These are phyloP conservation scores for Ferdinandea cuprea DNA, from an alignment of 2,888 invertebrate species.

Conservation along the genomic window DNA sequence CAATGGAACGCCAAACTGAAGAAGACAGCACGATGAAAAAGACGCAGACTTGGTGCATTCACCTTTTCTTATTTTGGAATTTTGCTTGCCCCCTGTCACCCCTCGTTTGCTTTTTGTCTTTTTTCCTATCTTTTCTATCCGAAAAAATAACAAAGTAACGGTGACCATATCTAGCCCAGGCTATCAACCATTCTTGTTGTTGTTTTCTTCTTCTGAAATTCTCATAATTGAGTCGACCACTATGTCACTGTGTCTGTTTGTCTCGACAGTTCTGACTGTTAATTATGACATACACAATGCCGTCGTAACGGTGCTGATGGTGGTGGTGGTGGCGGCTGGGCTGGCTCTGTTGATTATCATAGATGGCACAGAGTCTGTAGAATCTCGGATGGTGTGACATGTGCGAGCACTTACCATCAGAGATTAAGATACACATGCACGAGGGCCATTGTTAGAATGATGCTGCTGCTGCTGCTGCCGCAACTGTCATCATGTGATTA, in stretches of 20 bases:
- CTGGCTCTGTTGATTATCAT: constrained; percentile 21
- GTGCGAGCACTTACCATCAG: constrained; percentile 58
- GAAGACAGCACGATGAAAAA: constrained; percentile 24
- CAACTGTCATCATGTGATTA: constrained; percentile 47
- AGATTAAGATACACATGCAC: constrained; percentile 27
- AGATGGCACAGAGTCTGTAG: constrained; percentile 16
- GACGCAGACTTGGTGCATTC: constrained; percentile 51
- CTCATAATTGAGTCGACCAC: constrained; percentile 55
- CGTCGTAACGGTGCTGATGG: constrained; percentile 61
- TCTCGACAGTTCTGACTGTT: constrained; percentile 28
- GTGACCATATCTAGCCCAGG: constrained; percentile 54
- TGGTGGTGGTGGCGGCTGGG: constrained; percentile 33
- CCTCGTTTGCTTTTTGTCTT: background rate
- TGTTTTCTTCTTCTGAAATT: constrained; percentile 12
- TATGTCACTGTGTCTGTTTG: constrained; percentile 62
- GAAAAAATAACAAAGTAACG: constrained; percentile 43
- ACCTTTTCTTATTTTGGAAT: constrained; percentile 52
- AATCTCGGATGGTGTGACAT: constrained; percentile 53
- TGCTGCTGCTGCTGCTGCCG: constrained; percentile 17
- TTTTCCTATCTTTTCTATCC: constrained; percentile 3
- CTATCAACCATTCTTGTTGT: constrained; percentile 17
- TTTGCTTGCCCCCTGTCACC: background rate
- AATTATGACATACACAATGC: constrained; percentile 62
- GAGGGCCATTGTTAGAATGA: constrained; percentile 18
- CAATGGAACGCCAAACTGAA: constrained; percentile 55